Evolutionary conservation across 53 echinoderm and acorn worm genomes (phyloP).

Genomic region (Echinometra lucunter): DNA sequence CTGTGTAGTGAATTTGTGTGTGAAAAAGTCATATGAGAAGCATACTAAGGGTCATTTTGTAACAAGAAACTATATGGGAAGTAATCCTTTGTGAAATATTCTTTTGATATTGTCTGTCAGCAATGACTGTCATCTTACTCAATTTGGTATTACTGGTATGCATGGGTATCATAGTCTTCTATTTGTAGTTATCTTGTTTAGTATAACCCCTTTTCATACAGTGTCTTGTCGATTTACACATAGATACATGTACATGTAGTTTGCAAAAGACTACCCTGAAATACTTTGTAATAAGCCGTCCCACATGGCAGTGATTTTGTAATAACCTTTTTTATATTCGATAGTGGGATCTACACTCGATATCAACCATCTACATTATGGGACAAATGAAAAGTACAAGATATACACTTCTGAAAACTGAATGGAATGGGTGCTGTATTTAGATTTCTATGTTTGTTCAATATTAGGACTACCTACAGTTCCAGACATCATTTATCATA

Average conservation of each 20-base stretch:
- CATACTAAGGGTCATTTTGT: not conserved
- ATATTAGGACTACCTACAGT: too few relatives aligned
- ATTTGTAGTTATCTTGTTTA: not conserved
- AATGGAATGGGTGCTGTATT: not conserved
- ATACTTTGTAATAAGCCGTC: constrained; percentile 28
- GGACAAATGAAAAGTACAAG: not conserved
- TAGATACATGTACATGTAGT: not conserved
- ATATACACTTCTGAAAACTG: not conserved
- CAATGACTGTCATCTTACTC: not conserved
- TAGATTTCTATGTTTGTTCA: too few relatives aligned
- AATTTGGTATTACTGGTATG: not conserved
- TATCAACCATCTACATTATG: not conserved
- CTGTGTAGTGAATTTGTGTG: not conserved
- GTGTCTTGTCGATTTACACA: not conserved
- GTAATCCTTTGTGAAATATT: not conserved
- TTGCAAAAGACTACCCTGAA: not conserved
- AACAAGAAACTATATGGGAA: not conserved
- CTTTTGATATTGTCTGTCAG: not conserved
- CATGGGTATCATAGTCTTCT: not conserved
- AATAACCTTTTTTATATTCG: constrained; percentile 3
- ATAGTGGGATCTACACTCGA: too few relatives aligned
- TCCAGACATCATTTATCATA: too few relatives aligned
- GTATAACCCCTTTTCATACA: not conserved
- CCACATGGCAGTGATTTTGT: not conserved
- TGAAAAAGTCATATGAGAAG: not conserved